A percentile compares a stretch with the other conserved stretches of the same genome.
phyloP scores from a whole-genome alignment of 92 coral and sea anemone species.

The Heliopora coerulea region DNA sequence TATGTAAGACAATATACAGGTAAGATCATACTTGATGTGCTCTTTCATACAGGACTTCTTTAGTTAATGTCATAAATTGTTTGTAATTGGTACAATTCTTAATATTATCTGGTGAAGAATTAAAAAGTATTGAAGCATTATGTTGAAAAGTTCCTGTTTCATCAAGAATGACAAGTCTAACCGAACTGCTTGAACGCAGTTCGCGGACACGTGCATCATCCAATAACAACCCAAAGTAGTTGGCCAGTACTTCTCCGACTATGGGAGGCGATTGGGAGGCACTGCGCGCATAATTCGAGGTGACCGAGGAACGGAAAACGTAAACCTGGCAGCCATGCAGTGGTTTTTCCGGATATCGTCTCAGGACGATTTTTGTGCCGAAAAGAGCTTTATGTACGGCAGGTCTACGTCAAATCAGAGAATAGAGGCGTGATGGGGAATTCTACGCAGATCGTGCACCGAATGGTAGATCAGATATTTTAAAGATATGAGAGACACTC shows the following conservation, averaged over 20 bases:
- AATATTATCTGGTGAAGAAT: no score
- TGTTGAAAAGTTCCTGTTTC: no score
- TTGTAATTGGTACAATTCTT: no score
- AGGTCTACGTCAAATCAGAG: conserved; percentile 4
- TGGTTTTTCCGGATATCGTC: neutral
- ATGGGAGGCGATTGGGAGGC: neutral
- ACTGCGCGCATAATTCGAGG: conserved; percentile 13
- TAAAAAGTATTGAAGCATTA: no score
- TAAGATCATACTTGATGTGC: no score
- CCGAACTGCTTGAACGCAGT: no score
- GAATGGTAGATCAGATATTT: conserved; percentile 15
- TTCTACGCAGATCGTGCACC: neutral
- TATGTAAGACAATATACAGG: no score
- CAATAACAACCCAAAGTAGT: conserved; percentile 9
- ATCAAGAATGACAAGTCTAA: no score
- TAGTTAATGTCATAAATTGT: no score
- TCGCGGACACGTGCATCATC: no score
- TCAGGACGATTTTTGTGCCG: neutral
- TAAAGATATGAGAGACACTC: conserved; percentile 26
- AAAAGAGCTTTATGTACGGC: conserved; percentile 16
- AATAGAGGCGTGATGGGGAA: conserved; percentile 6
- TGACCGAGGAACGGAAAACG: conserved; percentile 18
- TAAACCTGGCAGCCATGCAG: conserved; percentile 11
- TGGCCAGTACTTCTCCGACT: neutral
- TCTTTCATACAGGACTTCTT: no score